Evolutionary conservation across 2,888 invertebrate species (phyloP).

Genomic region (Philopedon plagiatum): DNA sequence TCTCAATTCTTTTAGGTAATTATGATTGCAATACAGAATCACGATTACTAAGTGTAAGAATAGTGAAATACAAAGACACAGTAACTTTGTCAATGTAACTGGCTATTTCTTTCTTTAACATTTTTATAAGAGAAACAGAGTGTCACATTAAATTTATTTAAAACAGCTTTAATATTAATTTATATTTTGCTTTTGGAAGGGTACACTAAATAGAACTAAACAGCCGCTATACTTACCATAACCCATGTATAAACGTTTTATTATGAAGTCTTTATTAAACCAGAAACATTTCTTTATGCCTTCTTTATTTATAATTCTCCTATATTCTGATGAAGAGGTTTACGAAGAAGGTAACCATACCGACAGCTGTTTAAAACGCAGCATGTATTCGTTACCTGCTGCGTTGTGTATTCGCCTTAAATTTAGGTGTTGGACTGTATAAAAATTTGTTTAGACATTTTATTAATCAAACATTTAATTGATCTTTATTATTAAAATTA

Average conservation of each 20-base stretch:
- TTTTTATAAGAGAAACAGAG: no score
- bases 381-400: conserved; percentile 45
- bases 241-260: conserved; percentile 40
- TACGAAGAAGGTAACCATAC: conserved; percentile 65
- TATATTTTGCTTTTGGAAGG: conserved; percentile 9
- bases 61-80: no score
- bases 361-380: conserved; percentile 65
- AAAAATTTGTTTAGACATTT: conserved; percentile 17
- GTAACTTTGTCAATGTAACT: no score
- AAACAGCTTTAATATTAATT: not conserved
- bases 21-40: no score
- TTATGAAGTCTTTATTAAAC: conserved; percentile 48
- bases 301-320: conserved; percentile 65
- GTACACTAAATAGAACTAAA: conserved; percentile 35
- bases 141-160: no score
- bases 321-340: conserved; percentile 67
- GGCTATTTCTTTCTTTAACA: no score
- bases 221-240: conserved; percentile 27
- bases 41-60: no score
- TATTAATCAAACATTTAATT: no score
- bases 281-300: conserved; percentile 58
- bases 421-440: conserved; percentile 62
- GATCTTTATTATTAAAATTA: no score
- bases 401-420: conserved; percentile 64
- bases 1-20: no score